A percentile compares a stretch with the other conserved stretches of the same genome.
phyloP scores from a whole-genome alignment of 2,888 invertebrate species.

The Watsonalla binaria region DNA sequence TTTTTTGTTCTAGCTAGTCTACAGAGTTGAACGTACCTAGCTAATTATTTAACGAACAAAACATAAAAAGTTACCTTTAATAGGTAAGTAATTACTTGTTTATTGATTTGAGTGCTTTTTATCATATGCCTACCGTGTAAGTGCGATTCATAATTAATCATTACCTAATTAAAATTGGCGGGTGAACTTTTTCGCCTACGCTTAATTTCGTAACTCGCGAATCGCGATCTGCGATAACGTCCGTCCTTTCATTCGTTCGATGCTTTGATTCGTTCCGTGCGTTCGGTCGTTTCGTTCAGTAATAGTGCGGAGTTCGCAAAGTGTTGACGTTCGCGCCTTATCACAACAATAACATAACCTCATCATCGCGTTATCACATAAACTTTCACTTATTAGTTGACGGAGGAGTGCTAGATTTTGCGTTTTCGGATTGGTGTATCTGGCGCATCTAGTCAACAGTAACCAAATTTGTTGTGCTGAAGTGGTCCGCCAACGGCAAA shows the following conservation, averaged over 20 bases:
- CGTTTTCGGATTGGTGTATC: constrained; percentile 8
- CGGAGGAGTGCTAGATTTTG: constrained; percentile 4
- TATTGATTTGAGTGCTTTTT: too few species aligned
- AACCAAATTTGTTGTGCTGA: constrained; percentile 6
- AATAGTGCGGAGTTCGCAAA: constrained; percentile 40
- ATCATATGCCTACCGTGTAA: too few species aligned
- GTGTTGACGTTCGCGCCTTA: constrained; percentile 35
- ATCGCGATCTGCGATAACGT: too few species aligned
- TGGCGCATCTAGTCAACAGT: constrained; percentile 3
- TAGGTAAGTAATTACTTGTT: too few species aligned
- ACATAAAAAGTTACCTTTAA: too few species aligned
- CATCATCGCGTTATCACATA: constrained; percentile 34
- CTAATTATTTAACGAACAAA: too few species aligned
- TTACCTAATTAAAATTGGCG: too few species aligned
- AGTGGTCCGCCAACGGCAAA: constrained; percentile 5
- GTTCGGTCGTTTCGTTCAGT: constrained; percentile 36
- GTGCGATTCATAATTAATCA: too few species aligned
- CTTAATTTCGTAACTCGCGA: too few species aligned
- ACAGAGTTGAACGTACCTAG: too few species aligned
- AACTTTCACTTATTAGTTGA: constrained; percentile 45
- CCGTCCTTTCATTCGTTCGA: constrained; percentile 21
- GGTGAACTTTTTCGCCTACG: too few species aligned
- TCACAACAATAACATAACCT: constrained; percentile 65
- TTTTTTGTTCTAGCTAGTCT: too few species aligned
- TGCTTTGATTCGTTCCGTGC: neutral